Evolutionary conservation across 2,797 vertebrate species (phyloP), one percentile per base, ranked within the genome.

Genomic region (Mareca penelope): DNA sequence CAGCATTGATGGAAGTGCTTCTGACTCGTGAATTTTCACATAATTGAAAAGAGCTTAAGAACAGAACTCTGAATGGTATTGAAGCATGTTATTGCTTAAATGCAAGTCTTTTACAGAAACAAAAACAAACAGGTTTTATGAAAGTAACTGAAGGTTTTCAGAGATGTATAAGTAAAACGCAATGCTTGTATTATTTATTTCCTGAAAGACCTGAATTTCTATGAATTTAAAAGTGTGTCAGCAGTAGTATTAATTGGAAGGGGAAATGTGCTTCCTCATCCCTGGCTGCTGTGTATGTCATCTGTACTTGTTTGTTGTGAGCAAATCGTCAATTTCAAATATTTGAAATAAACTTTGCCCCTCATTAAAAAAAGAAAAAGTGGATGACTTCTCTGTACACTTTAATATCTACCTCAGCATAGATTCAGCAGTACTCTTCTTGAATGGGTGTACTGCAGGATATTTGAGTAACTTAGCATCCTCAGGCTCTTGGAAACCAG

Each of bases 401-500:
- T 46, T 15, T 40, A 3, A 35, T 46, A 6, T 39, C 19, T 7
- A 1, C 35, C 12, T 44, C 61, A 67, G 17, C 26, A 13, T 42
- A n/a, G 60, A 35, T 80, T n/a, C 76, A 82, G 29, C 31, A 55
- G 35, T 33, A 2, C 44, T 60, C 1, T 16, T 85, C 52, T n/a
- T n/a, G 42, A 63, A 10, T 22, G 24, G 23, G 3, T 76, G 80
- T 46, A 21, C 9, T 29, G 77, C 33, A 26, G 12, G n/a, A 46
- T 1, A 33, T 89, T 53, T 33, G 52, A 22, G 12, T 56, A 48
- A 15, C 65, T 68, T n/a, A 1, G 15, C 1, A 0, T 73, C 53
- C 33, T 33, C 31, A 57, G 6, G 23, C 53, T 26, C 21, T 17
- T 78, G 7, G 10, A 44, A 65, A 53, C 39, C 26, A n/a, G 0